These are phyloP conservation scores for Caloenas nicobarica DNA, from an alignment of 2,113 vertebrate species.

Conservation along the genomic window DNA sequence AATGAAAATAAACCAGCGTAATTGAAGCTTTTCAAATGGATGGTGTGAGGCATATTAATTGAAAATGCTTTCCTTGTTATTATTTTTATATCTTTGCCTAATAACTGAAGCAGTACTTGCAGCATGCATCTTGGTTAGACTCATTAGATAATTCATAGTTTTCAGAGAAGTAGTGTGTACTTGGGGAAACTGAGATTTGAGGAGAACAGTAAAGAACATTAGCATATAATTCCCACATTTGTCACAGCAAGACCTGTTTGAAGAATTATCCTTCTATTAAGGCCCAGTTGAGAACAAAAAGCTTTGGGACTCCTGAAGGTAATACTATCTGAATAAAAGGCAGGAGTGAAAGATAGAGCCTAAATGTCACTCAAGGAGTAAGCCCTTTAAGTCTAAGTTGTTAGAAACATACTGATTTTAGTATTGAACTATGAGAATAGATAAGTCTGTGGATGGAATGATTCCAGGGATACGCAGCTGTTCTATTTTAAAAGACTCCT, in stretches of 20 bases:
- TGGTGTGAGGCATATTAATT: not conserved
- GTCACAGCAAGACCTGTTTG: not conserved
- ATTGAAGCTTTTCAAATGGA: not conserved
- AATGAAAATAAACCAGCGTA: not conserved
- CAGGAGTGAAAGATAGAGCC: not conserved
- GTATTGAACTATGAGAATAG: not conserved
- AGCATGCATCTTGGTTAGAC: not conserved
- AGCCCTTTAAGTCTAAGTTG: not conserved
- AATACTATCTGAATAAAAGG: not conserved
- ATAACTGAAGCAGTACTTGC: not conserved
- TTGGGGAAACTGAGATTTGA: not conserved
- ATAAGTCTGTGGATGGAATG: not conserved
- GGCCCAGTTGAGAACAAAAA: not conserved
- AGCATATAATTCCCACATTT: not conserved
- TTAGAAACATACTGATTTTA: not conserved
- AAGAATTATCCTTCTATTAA: not conserved
- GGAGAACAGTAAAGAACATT: not conserved
- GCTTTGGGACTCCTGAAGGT: not conserved
- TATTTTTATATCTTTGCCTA: constrained; percentile 26
- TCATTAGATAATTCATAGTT: not conserved
- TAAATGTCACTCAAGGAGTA: not conserved
- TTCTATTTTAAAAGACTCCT: not conserved
- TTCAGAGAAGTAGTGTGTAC: not conserved
- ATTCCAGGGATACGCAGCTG: not conserved
- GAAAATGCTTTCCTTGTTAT: not conserved